Base-by-base conservation (phyloP, 2,888 invertebrate species). In the Oscheius onirici region DNA sequence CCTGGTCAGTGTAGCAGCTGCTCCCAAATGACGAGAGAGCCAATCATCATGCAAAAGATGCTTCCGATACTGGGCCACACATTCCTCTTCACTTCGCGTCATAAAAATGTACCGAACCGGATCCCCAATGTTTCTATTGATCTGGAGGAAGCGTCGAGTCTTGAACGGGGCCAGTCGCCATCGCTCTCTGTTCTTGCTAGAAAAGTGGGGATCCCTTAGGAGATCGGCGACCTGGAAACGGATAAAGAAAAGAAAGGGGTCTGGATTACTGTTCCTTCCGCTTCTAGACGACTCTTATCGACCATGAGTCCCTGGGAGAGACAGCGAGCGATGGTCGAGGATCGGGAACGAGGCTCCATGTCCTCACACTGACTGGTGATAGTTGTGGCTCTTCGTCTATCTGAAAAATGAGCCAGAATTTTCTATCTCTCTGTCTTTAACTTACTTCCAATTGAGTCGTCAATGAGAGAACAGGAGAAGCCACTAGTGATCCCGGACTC, bases 131-230 rank as follows among this genome's bases (percentile, higher is more conserved):
- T 76, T 76, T 26, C 77, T 44, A 44, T 73, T 73, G 26, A 80
- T 74, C 43, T 74, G 76, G 10, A 79, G 58, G 22, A 60, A 69
- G 5, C 76, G 55, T 11, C 73, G 66, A 15, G 70, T 66, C 40
- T 68, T 67, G 41, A 79, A 72, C 2, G 79, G 77, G 0, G 57
- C 54, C 34, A 79, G 69, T 6, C 77, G 74, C 51, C 74, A 73
- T 52, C 72, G 72, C 28, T 77, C 76, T 11, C 79, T 69, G 10
- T 74, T 46, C 17, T 71, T 69, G 26, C 71, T 69, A 11, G 79
- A 77, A 58, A 79, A 79, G 66, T 79, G 79, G 5, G 73, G 71
- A n/a, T 77, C 77, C 17, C 69, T 72, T n/a, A 74, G 68, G 20
- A 70, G 68, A 26, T 77, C 77, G 24, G 73, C 73, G 8, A 73